A percentile compares a stretch with the other conserved stretches of the same genome.
phyloP scores from a whole-genome alignment of 2,113 vertebrate species.

The Polyodon spathula region DNA sequence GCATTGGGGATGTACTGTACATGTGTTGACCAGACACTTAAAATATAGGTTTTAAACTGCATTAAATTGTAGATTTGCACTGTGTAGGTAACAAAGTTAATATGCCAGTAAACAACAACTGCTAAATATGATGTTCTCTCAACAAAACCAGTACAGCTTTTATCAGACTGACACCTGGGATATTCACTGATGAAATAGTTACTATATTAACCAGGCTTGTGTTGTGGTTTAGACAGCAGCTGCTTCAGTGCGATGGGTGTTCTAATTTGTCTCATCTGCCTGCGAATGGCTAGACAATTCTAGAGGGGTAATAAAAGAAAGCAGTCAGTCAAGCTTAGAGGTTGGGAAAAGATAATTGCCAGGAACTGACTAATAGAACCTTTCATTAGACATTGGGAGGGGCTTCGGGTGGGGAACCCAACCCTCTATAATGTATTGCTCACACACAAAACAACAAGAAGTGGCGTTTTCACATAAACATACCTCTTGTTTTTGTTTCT shows the following conservation, averaged over 20 bases:
- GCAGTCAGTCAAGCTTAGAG: neutral
- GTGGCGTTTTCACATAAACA: neutral
- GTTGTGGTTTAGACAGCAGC: no score
- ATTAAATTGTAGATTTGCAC: no score
- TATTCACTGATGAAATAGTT: no score
- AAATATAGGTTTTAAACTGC: neutral
- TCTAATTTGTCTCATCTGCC: neutral
- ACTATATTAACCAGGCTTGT: no score
- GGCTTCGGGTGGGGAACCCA: neutral
- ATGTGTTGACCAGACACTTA: no score
- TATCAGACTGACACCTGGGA: no score
- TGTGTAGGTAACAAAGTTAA: no score
- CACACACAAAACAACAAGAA: neutral
- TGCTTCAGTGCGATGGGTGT: no score
- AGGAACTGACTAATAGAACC: constrained; percentile 7
- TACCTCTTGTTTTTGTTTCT: neutral
- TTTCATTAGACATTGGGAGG: neutral
- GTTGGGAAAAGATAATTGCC: neutral
- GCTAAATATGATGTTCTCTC: no score
- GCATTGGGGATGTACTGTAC: no score
- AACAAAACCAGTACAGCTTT: no score
- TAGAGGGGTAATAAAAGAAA: neutral
- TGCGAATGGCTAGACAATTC: constrained; percentile 3
- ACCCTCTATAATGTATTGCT: constrained; percentile 1
- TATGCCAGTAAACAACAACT: no score